Base-by-base conservation (phyloP, 1,140 invertebrate species). In the Nylanderia fulva region DNA sequence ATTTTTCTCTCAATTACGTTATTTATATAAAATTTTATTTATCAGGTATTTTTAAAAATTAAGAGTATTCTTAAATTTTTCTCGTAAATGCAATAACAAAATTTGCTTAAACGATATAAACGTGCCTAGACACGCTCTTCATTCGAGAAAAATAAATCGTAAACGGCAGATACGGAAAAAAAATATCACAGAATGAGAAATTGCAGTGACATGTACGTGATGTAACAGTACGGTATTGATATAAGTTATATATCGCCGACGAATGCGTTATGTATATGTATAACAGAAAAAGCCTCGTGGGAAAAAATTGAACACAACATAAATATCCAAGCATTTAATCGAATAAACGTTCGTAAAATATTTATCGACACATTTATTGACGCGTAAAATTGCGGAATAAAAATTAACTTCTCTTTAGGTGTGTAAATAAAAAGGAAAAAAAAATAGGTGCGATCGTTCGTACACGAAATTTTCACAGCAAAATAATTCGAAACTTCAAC, bases 101-200 rank as follows among this genome's bases (percentile, higher is more conserved):
- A 52, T 52, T 68, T 66, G 11, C 5, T 15, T 2, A 8, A 52
- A 39, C 36, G 61, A 79, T 79, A 68, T 24, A n/a, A 68, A 76
- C 18, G 5, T 7, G 4, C 24, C 4, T 27, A 58, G 15, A 24
- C 39, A 36, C 36, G 11, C n/a, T 18, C 0, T 9, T 2, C 1
- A 24, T 18, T 58, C 13, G 24, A 24, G 29, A 15, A 58, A 58
- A 63, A 33, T 61, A 27, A 27, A 27, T 61, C 58, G 33, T 39
- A 11, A 39, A 21, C 36, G 29, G 13, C 2, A 66, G 39, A 39
- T 18, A 64, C 21, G 52, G 64, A 48, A 21, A 2, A 24, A 33
- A 63, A 61, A 29, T 61, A 76, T 21, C 7, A 2, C 36, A 7
- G 64, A 54, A 24, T 63, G 29, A 63, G 24, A 45, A 42, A 76